Percentiles rank a stretch among this genome's conserved stretches.
These are phyloP conservation scores for Etia nguti DNA, from an alignment of 2,113 vertebrate species.

Conservation along the genomic window DNA sequence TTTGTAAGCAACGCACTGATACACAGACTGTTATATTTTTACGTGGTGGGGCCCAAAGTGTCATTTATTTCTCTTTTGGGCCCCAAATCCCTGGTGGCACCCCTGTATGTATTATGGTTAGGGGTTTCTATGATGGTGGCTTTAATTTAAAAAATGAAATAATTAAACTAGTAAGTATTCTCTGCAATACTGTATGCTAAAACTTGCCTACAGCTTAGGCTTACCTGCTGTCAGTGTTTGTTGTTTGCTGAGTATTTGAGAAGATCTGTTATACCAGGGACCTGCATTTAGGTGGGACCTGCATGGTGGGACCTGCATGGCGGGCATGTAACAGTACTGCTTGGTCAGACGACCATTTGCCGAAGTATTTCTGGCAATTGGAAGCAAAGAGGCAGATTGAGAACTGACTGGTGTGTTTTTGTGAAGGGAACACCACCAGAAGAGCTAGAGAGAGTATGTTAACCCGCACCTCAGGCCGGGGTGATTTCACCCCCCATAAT, in stretches of 20 bases:
- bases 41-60: no score
- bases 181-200: no score
- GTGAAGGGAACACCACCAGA: constrained; percentile 55
- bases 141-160: no score
- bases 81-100: no score
- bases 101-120: no score
- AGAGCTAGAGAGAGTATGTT: constrained; percentile 77
- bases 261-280: neutral
- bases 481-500: constrained; percentile 59
- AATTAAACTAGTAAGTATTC: no score
- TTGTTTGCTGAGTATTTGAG: neutral
- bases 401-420: constrained; percentile 66
- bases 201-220: neutral
- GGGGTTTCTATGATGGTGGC: no score
- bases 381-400: neutral
- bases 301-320: neutral
- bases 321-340: neutral
- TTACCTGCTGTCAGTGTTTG: neutral
- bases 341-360: neutral
- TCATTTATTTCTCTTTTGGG: no score
- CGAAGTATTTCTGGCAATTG: neutral
- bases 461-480: constrained; percentile 77
- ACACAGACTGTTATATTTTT: no score
- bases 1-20: no score
- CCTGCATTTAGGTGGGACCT: neutral